A percentile compares a stretch with the other conserved stretches of the same genome.
Evolutionary conservation across 1,140 invertebrate species (phyloP).

Genomic region (Parasteatoda tepidariorum): DNA sequence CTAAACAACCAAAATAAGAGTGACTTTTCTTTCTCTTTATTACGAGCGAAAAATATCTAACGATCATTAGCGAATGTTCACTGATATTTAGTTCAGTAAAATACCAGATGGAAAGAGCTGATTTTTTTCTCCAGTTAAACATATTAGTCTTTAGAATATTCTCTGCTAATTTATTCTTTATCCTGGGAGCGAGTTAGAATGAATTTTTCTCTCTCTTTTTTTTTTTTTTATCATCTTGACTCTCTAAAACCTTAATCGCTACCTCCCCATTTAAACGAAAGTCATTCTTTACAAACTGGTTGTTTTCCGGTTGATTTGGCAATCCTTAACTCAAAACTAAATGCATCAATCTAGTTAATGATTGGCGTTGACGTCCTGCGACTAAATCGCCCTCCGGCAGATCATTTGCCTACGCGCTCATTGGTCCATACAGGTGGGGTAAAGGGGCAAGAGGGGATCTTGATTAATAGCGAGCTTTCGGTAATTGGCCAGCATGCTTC

Average conservation of each 20-base stretch:
- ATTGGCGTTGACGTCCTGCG: slow-evolving; percentile 58
- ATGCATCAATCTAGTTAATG: slow-evolving; percentile 60
- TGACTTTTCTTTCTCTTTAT: no score
- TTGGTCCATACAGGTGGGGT: slow-evolving; percentile 30
- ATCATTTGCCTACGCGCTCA: slow-evolving; percentile 59
- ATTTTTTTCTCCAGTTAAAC: not conserved
- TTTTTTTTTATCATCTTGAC: not conserved
- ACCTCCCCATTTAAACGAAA: slow-evolving; percentile 32
- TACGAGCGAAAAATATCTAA: not conserved
- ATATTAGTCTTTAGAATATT: not conserved
- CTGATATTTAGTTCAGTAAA: not conserved
- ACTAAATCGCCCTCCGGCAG: slow-evolving; percentile 53
- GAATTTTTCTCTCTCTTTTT: not conserved
- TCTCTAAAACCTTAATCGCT: not conserved
- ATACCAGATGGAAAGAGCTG: not conserved
- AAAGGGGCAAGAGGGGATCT: slow-evolving; percentile 33
- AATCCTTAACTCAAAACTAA: slow-evolving; percentile 54
- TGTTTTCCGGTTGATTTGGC: slow-evolving; percentile 47
- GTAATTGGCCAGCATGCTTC: slow-evolving; percentile 57
- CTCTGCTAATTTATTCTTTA: not conserved
- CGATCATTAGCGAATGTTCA: not conserved
- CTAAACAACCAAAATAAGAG: no score
- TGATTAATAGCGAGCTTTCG: slow-evolving; percentile 59
- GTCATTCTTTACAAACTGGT: slow-evolving; percentile 42
- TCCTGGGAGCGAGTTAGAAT: not conserved